Conservation (phyloP, 2,113 vertebrate genomes). For the Rhinoptilus africanus region DNA sequence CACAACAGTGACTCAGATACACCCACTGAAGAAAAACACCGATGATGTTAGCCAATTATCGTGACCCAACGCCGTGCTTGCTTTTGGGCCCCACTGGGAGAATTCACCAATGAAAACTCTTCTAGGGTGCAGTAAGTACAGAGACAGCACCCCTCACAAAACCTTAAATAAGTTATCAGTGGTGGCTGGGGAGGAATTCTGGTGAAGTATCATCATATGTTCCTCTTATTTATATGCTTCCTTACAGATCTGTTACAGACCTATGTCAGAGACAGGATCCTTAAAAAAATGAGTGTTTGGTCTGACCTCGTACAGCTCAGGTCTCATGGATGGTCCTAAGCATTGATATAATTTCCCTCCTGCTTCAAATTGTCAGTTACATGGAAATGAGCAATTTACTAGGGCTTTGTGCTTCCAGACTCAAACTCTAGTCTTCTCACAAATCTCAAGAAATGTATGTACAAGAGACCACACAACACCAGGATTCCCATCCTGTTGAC, state of each 20-base stretch:
- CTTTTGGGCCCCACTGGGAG: background rate
- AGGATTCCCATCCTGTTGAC: background rate
- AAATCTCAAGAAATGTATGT: background rate
- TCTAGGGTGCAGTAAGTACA: background rate
- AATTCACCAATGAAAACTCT: background rate
- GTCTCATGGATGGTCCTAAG: background rate
- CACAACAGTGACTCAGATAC: conserved; percentile 58
- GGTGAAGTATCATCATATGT: background rate
- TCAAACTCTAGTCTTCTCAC: background rate
- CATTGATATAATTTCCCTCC: background rate
- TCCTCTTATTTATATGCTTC: background rate
- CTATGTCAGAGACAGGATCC: background rate
- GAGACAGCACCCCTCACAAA: background rate
- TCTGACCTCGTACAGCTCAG: background rate
- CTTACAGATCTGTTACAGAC: background rate
- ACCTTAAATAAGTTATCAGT: background rate
- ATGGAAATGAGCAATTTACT: background rate
- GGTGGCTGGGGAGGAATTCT: background rate
- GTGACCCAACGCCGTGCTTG: background rate
- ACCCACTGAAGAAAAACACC: conserved; percentile 36
- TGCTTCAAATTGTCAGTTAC: background rate
- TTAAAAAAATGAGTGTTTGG: background rate
- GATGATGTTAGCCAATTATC: background rate
- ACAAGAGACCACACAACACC: background rate
- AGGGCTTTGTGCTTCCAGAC: background rate